phyloP scores from a whole-genome alignment of 1,140 invertebrate genomes.

The Gerris buenoi region DNA sequence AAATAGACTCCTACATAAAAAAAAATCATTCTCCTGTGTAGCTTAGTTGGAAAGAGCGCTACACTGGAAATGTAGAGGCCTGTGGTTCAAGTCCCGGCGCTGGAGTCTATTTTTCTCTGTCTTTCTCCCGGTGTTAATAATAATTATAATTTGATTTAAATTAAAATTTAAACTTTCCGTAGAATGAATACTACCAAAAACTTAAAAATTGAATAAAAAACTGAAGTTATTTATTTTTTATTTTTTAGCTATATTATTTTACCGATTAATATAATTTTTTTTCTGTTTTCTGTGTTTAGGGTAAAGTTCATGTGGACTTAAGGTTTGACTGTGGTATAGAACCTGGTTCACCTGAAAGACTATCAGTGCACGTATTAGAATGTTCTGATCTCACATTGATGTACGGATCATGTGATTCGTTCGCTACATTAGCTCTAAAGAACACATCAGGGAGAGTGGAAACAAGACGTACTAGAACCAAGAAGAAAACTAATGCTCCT shows the following conservation, averaged over 20 bases:
- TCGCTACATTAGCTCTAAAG: slow-evolving; percentile 59
- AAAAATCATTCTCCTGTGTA: too few relatives aligned
- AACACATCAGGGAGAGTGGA: slow-evolving; percentile 67
- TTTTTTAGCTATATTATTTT: not conserved
- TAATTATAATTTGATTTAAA: too few relatives aligned
- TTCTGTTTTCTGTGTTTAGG: slow-evolving; percentile 20
- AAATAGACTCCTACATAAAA: too few relatives aligned
- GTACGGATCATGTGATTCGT: slow-evolving; percentile 81
- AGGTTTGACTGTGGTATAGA: slow-evolving; percentile 32
- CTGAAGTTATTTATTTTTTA: not conserved
- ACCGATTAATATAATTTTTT: slow-evolving; percentile 3
- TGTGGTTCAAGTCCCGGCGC: too few relatives aligned
- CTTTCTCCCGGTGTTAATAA: too few relatives aligned
- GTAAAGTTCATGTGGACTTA: slow-evolving; percentile 54
- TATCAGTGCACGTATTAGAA: slow-evolving; percentile 47
- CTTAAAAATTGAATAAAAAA: too few relatives aligned
- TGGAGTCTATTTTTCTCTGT: too few relatives aligned
- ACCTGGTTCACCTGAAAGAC: slow-evolving; percentile 9
- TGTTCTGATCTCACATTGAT: slow-evolving; percentile 76
- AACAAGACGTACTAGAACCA: slow-evolving; percentile 66
- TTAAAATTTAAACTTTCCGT: too few relatives aligned
- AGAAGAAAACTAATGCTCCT: slow-evolving; percentile 76
- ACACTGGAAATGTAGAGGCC: too few relatives aligned
- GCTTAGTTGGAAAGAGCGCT: too few relatives aligned
- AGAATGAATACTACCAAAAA: too few relatives aligned